Percentiles rank a stretch among this genome's conserved stretches.
Conservation (phyloP, 2,888 invertebrate species). For the Leucophora obtusa region DNA sequence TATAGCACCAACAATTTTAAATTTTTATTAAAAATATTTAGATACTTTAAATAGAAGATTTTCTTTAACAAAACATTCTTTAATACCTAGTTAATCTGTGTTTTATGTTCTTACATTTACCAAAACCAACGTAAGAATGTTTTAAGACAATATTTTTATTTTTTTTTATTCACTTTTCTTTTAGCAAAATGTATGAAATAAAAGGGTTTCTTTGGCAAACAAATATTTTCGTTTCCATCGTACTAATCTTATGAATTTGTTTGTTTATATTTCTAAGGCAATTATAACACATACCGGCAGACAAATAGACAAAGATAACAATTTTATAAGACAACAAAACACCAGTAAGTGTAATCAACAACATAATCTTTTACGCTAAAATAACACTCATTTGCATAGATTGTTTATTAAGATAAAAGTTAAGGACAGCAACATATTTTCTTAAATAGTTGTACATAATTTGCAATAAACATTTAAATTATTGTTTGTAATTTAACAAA, state of each 20-base stretch:
- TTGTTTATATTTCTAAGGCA: constrained; percentile 24
- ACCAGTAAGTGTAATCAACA: constrained; percentile 31
- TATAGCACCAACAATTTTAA: no score
- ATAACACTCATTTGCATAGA: constrained; percentile 70
- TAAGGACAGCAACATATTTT: constrained; percentile 16
- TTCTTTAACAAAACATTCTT: not conserved
- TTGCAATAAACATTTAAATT: constrained; percentile 4
- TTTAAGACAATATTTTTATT: no score
- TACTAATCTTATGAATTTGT: constrained; percentile 17
- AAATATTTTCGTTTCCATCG: constrained; percentile 8
- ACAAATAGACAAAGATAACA: constrained; percentile 25
- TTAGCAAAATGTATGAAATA: not conserved
- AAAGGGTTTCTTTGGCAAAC: constrained; percentile 52
- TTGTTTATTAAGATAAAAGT: constrained; percentile 74
- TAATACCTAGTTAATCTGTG: constrained; percentile 50
- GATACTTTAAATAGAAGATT: no score
- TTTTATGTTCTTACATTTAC: constrained; percentile 31
- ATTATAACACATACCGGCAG: constrained; percentile 34
- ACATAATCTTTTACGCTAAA: constrained; percentile 50
- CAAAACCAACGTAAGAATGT: not conserved
- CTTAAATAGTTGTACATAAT: not conserved
- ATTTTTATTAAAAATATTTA: no score
- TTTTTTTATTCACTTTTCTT: not conserved
- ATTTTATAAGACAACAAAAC: constrained; percentile 11
- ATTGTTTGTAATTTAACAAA: constrained; percentile 24